Evolutionary conservation across 2,888 invertebrate genomes (phyloP).

Genomic region (Troides aeacus): DNA sequence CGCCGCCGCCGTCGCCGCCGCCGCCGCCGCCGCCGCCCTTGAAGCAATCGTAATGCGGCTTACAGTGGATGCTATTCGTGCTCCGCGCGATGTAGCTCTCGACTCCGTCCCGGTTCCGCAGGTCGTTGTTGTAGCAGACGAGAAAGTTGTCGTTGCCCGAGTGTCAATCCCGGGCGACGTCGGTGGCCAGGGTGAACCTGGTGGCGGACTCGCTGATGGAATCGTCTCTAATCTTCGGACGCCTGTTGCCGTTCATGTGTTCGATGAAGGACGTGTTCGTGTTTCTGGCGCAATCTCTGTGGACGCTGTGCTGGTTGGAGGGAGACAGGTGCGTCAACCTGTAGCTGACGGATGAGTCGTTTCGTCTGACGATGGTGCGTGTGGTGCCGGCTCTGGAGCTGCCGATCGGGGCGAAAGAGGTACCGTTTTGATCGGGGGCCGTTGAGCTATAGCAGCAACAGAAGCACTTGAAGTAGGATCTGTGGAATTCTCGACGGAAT

Average conservation of each 20-base stretch:
- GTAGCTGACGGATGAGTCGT: conserved; percentile 73
- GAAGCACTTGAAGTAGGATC: conserved; percentile 83
- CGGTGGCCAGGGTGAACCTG: conserved; percentile 67
- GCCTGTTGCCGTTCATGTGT: conserved; percentile 65
- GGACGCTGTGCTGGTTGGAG: conserved; percentile 70
- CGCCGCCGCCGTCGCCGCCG: conserved; percentile 27
- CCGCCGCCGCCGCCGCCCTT: conserved; percentile 46
- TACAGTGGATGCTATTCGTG: conserved; percentile 70
- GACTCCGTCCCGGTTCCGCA: conserved; percentile 51
- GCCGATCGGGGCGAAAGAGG: conserved; percentile 70
- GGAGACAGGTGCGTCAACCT: conserved; percentile 71
- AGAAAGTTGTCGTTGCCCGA: conserved; percentile 47
- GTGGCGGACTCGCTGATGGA: conserved; percentile 68
- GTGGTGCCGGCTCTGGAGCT: conserved; percentile 70
- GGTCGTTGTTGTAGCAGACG: conserved; percentile 45
- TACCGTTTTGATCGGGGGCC: conserved; percentile 62
- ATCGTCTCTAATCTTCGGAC: conserved; percentile 63
- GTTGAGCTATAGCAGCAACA: conserved; percentile 62
- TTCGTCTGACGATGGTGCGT: conserved; percentile 66
- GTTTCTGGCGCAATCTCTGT: conserved; percentile 65
- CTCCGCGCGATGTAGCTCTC: conserved; percentile 62
- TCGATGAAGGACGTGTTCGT: conserved; percentile 74
- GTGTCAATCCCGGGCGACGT: conserved; percentile 70
- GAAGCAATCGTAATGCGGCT: conserved; percentile 73
- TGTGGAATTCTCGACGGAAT: conserved; percentile 85